phyloP scores from a whole-genome alignment of 2,113 vertebrate genomes.

The Dipodomys spectabilis region DNA sequence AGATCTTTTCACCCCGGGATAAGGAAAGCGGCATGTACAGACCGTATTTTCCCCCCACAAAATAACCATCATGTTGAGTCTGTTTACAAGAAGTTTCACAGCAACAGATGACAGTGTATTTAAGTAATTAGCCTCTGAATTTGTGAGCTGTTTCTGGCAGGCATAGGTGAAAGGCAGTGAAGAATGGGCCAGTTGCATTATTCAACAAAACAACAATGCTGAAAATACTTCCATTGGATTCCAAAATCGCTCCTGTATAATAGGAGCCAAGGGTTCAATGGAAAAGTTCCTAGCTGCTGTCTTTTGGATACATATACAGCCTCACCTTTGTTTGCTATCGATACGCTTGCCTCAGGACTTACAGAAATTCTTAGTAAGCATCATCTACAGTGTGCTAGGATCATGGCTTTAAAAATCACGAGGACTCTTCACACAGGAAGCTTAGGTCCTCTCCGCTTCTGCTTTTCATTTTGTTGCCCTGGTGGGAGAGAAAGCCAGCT shows the following conservation, averaged over 20 bases:
- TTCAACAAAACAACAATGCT: background rate
- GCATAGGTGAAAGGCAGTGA: background rate
- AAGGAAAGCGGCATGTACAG: background rate
- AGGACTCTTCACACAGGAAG: accelerated
- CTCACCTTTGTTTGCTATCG: background rate
- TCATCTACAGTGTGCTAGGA: no score
- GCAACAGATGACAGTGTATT: background rate
- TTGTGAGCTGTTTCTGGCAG: background rate
- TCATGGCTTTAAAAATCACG: background rate
- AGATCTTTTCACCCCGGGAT: slow-evolving; percentile 42
- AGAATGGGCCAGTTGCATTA: background rate
- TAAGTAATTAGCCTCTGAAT: background rate
- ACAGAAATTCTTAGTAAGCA: background rate
- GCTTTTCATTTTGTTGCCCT: background rate
- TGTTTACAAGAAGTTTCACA: background rate
- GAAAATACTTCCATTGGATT: background rate
- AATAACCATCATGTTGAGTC: background rate
- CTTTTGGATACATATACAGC: background rate
- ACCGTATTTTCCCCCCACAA: slow-evolving; percentile 27
- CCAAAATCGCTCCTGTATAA: background rate
- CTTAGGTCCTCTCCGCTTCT: background rate
- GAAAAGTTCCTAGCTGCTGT: background rate
- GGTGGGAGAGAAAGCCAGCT: background rate
- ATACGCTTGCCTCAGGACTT: background rate
- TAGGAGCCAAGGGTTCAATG: background rate